Evolutionary conservation across 2,888 invertebrate genomes (phyloP), one percentile per base, ranked within the genome.

Genomic region (Sphaerophoria taeniata): DNA sequence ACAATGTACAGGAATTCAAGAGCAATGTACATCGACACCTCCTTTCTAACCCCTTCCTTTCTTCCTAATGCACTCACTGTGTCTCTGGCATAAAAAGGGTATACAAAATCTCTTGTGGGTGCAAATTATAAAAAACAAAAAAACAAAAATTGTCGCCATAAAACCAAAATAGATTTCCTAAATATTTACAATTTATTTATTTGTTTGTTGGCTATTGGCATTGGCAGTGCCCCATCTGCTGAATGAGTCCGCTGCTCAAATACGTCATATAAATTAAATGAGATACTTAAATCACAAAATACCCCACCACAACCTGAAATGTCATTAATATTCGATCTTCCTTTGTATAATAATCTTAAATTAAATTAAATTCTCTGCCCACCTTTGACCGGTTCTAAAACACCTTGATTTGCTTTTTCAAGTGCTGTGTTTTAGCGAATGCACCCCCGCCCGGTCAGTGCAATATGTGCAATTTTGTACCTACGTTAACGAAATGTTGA

Each of bases 391-490:
- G 51, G 51, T 73, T 56, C 39, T 11, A 36, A 34, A 73, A 63
- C 73, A 63, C 72, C 78, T 78, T 78, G 78, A 69, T 78, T 78
- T 69, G 69, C 61, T 67, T 73, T 58, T 61, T 69, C 60, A 72
- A 72, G 53, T 61, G 34, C 71, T 71, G 16, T 78, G 31, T 78
- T 61, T n/a, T n/a, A n/a, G n/a, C n/a, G 51, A 60, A 73, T 43
- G 60, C 53, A 9, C 43, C 24, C n/a, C 43, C 24, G 7, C 24
- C 36, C 24, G 24, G 24, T 43, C 45, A n/a, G n/a, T n/a, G 43
- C 43, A 49, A 9, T 47, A 51, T 56, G 47, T 73, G 49, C 56
- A 72, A 55, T 73, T 65, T 72, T 49, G 45, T 73, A 56, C n/a
- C n/a, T n/a, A n/a, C 70, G 56, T 73, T 67, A 77, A 39, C 43